Percentiles rank a stretch among this genome's conserved stretches.
Evolutionary conservation across 2,797 vertebrate species (phyloP).

Genomic region (Enteromius thamalakanensis): DNA sequence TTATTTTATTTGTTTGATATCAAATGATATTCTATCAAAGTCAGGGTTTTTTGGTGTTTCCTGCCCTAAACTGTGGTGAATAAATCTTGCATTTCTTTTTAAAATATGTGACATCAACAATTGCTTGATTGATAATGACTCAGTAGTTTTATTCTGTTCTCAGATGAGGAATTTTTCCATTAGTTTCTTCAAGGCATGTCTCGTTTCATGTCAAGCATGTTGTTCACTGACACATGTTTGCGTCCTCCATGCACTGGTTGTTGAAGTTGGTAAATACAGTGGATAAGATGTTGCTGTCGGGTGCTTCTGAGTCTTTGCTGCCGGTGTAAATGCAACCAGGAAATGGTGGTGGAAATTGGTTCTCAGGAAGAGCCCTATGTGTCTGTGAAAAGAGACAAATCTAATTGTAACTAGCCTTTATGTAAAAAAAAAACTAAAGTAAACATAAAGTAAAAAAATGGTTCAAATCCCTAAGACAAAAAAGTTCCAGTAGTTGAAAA

Average conservation of each 20-base stretch:
- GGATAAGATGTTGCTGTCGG: background rate
- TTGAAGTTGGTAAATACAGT: background rate
- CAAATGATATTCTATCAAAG: background rate
- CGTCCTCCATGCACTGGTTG: background rate
- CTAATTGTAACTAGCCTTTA: background rate
- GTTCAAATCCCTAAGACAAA: background rate
- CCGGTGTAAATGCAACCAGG: background rate
- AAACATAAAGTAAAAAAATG: slow-evolving; percentile 5
- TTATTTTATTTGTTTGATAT: background rate
- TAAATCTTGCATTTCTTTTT: background rate
- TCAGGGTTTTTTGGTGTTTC: background rate
- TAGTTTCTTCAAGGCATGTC: background rate
- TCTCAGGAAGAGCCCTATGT: background rate
- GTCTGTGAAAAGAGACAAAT: background rate
- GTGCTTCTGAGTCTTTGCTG: background rate
- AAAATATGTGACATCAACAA: background rate
- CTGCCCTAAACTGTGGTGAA: background rate
- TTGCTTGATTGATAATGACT: background rate
- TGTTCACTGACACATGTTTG: background rate
- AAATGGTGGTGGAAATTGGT: background rate
- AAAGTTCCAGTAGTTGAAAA: background rate
- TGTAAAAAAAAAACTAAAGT: background rate
- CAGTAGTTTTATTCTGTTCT: background rate
- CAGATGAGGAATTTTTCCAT: background rate
- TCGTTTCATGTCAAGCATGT: background rate